Evolutionary conservation across 2,888 invertebrate species (phyloP), one percentile per base, ranked within the genome.

Genomic region (Agapetus fuscipes): DNA sequence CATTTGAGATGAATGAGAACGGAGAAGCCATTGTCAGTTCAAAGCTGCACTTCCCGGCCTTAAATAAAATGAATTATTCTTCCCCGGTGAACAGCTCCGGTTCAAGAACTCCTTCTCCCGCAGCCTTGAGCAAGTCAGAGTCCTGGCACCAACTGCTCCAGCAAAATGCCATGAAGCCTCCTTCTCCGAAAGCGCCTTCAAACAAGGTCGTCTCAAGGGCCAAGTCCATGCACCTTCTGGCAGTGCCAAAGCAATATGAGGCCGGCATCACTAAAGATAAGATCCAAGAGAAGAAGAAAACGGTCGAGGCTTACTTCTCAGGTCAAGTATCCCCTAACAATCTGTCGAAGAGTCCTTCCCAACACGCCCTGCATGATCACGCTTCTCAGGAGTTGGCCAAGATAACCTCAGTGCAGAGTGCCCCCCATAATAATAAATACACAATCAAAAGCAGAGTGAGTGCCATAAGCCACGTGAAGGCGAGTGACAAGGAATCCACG

Each of bases 201-300:
- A 60, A 61, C 29, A 57, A 59, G 36, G 57, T 63, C 17, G 61
- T 65, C 15, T 55, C 64, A 16, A 64, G 83, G 53, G 77, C 83
- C 3, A 85, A 81, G 54, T 85, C 86, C 0, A 82, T 83, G 54
- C 82, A 85, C 53, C 71, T 79, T 28, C 64, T 86, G 49, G 76
- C 77, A 20, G 65, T 83, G 35, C 83, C 86, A 0, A 87, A 86
- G 56, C 78, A 87, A 53, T 89, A 73, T 58, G 88, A 89, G 60
- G 87, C 87, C 9, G 79, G 81, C 39, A 77, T 85, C 54, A 66
- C 73, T 6, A 78, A 75, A 49, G 78, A 80, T 26, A 75, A 78
- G 51, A 65, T 83, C 30, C 60, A 67, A n/a, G 74, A 76, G 46
- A 86, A 86, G 61, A 76, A 76, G 56, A 72, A 72, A 49, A 79